phyloP scores from a whole-genome alignment of 2,797 vertebrate genomes.

The Sylvia borin region DNA sequence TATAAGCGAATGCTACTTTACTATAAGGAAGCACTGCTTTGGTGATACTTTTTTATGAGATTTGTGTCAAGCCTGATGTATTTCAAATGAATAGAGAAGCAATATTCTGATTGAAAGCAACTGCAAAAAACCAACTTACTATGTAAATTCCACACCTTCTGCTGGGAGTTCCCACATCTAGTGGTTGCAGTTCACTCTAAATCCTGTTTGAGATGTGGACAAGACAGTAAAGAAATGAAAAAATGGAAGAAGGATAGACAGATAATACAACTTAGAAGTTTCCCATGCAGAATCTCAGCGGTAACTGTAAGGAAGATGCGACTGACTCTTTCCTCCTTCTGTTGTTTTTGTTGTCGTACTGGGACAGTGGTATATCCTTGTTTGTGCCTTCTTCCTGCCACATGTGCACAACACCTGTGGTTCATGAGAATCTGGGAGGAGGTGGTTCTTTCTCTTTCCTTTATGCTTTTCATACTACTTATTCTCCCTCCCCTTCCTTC shows the following conservation, averaged over 20 bases:
- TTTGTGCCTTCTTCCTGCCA: background rate
- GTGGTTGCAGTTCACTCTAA: background rate
- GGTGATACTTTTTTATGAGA: background rate
- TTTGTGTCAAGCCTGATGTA: background rate
- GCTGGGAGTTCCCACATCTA: background rate
- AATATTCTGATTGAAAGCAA: conserved; percentile 3
- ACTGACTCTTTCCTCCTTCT: background rate
- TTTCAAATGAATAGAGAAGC: background rate
- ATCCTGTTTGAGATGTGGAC: background rate
- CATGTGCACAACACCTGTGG: conserved; percentile 21
- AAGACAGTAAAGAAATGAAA: background rate
- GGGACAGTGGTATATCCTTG: background rate
- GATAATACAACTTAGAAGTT: background rate
- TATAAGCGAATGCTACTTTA: background rate
- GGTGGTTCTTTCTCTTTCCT: background rate
- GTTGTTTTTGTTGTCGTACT: background rate
- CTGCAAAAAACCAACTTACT: background rate
- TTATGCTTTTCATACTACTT: background rate
- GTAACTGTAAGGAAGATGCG: background rate
- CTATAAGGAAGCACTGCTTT: background rate
- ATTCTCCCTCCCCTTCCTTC: background rate
- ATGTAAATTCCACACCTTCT: background rate
- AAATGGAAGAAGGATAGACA: background rate
- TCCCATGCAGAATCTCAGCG: background rate
- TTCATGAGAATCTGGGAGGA: background rate